Percentiles rank a stretch among this genome's conserved stretches.
Evolutionary conservation across 2,113 vertebrate species (phyloP).

Genomic region (Aegotheles bennettii): DNA sequence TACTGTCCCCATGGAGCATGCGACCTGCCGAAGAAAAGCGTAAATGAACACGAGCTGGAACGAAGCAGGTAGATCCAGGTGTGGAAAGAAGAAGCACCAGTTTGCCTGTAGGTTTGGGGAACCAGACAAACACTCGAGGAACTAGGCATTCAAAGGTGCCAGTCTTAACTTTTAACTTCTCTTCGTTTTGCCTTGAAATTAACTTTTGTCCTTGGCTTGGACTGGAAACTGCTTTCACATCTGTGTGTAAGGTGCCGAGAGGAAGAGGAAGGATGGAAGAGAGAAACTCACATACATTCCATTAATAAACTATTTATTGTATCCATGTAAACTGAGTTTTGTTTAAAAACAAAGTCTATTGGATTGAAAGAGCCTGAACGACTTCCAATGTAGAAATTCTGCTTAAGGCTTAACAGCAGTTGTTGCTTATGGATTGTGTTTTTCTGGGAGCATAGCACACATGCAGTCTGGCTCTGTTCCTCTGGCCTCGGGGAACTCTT

Average conservation of each 20-base stretch:
- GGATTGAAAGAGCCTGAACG: background rate
- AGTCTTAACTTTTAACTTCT: background rate
- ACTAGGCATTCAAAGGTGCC: background rate
- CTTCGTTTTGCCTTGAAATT: background rate
- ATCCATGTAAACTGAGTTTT: background rate
- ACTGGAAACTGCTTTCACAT: background rate
- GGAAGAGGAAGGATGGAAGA: background rate
- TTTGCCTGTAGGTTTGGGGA: background rate
- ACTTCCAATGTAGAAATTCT: background rate
- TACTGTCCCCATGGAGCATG: background rate
- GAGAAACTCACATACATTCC: constrained; percentile 26
- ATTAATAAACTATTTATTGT: constrained; percentile 63
- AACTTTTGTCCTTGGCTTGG: background rate
- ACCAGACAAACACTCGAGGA: background rate
- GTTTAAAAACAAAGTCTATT: background rate
- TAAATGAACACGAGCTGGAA: background rate
- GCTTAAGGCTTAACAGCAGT: background rate
- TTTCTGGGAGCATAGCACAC: background rate
- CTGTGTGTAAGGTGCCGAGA: background rate
- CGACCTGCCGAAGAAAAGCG: background rate
- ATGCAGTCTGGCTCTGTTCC: background rate
- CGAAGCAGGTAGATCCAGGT: background rate
- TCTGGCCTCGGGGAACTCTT: background rate
- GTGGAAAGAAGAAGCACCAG: background rate
- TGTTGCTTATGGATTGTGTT: background rate